phyloP scores from a whole-genome alignment of 2,113 vertebrate species.

The Anolis sagrei region DNA sequence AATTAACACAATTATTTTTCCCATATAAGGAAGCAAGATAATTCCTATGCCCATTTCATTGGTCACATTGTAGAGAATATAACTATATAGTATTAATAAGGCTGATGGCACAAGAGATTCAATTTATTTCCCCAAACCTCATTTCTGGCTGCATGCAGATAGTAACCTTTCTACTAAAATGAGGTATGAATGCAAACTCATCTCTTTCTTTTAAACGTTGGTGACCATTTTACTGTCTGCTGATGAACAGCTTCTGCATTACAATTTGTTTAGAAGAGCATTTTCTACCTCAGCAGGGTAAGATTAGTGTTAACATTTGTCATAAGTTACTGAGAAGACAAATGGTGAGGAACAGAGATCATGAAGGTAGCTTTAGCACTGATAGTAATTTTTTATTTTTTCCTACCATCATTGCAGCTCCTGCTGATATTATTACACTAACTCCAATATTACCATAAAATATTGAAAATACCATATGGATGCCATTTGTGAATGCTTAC shows the following conservation, averaged over 20 bases:
- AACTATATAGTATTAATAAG: constrained; percentile 42
- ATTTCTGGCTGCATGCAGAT: constrained; percentile 7
- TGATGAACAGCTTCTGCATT: constrained; percentile 40
- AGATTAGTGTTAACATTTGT: constrained; percentile 61
- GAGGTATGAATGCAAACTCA: constrained; percentile 17
- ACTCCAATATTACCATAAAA: constrained; percentile 72
- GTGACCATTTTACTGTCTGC: constrained; percentile 23
- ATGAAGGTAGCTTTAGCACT: constrained; percentile 46
- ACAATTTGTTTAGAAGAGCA: constrained; percentile 37
- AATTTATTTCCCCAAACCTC: constrained; percentile 13
- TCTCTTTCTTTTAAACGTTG: constrained; percentile 37
- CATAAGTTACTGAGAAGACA: constrained; percentile 49
- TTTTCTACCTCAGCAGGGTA: constrained; percentile 52
- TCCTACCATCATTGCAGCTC: constrained; percentile 52
- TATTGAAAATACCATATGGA: constrained; percentile 66
- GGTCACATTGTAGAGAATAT: constrained; percentile 27
- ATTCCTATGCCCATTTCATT: constrained; percentile 41
- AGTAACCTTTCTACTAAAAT: constrained; percentile 37
- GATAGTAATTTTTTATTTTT: constrained; percentile 51
- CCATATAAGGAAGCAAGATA: not conserved
- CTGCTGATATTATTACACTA: constrained; percentile 62
- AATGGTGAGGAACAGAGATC: constrained; percentile 6
- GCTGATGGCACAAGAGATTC: constrained; percentile 33
- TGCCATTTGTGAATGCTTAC: constrained; percentile 53
- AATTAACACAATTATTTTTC: not conserved